Conservation (phyloP, 2,113 vertebrate species). For the Cathartes aura region DNA sequence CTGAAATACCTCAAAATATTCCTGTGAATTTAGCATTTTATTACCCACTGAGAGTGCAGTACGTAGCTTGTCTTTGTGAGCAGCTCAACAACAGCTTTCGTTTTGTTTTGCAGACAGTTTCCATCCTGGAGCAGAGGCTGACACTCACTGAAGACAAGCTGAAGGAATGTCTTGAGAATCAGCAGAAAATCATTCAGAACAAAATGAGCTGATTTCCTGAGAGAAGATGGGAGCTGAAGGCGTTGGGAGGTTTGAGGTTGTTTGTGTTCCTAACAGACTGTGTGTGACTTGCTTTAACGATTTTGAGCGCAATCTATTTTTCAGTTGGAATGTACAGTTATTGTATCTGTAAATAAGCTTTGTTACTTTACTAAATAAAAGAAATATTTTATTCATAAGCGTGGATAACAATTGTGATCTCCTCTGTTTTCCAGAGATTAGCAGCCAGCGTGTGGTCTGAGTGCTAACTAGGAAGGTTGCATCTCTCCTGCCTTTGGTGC, state of each 20-base stretch:
- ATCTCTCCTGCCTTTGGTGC: background rate
- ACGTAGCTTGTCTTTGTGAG: background rate
- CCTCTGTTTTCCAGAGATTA: background rate
- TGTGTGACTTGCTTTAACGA: constrained; percentile 22
- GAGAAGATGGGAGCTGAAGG: constrained; percentile 20
- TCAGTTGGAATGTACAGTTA: constrained; percentile 42
- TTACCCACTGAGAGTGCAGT: background rate
- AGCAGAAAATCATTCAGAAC: constrained; percentile 85
- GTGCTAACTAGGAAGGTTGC: background rate
- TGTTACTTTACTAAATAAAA: constrained; percentile 67
- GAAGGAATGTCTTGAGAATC: constrained; percentile 92
- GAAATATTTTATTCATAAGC: constrained; percentile 32
- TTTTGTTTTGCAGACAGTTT: constrained; percentile 78
- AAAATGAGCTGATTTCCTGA: constrained; percentile 50
- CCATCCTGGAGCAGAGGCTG: constrained; percentile 89
- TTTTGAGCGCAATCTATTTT: constrained; percentile 40
- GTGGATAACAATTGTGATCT: background rate
- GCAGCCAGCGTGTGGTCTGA: background rate
- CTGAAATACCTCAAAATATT: background rate
- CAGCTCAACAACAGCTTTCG: background rate
- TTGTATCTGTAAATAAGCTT: constrained; percentile 59
- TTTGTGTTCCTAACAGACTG: constrained; percentile 29
- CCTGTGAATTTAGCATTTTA: background rate
- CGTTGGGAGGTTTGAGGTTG: background rate
- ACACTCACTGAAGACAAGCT: constrained; percentile 94